A percentile compares a stretch with the other conserved stretches of the same genome.
Conservation (phyloP, 2,888 invertebrate genomes). For the Latheticus oryzae region DNA sequence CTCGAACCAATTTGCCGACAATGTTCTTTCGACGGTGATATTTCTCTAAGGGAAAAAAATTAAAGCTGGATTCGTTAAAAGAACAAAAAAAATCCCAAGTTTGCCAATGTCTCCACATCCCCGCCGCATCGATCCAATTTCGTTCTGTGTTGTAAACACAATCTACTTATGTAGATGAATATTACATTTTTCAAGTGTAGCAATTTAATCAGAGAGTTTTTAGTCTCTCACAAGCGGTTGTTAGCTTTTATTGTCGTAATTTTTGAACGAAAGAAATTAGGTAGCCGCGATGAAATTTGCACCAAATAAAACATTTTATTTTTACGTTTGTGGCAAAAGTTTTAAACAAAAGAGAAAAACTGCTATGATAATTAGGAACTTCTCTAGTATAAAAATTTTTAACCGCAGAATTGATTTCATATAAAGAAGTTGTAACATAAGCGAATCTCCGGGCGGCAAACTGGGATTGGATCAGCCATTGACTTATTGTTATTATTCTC, state of each 20-base stretch:
- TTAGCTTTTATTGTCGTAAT: slow-evolving; percentile 40
- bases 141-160: slow-evolving; percentile 35
- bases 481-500: slow-evolving; percentile 66
- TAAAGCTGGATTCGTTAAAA: neutral
- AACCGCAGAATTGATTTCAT: slow-evolving; percentile 33
- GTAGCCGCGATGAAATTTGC: slow-evolving; percentile 28
- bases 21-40: slow-evolving; percentile 37
- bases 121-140: slow-evolving; percentile 35
- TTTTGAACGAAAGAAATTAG: slow-evolving; percentile 37
- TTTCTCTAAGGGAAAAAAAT: slow-evolving; percentile 10
- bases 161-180: slow-evolving; percentile 41
- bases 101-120: slow-evolving; percentile 18
- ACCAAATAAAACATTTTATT: slow-evolving; percentile 39
- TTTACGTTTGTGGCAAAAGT: slow-evolving; percentile 28
- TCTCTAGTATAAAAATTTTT: slow-evolving; percentile 15
- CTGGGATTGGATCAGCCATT: slow-evolving; percentile 54
- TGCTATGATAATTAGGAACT: slow-evolving; percentile 3
- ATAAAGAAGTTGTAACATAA: slow-evolving; percentile 53
- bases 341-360: slow-evolving; percentile 11
- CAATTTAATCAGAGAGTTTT: slow-evolving; percentile 41
- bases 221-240: slow-evolving; percentile 29
- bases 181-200: slow-evolving; percentile 40
- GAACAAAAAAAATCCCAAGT: slow-evolving; percentile 16
- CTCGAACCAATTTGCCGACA: slow-evolving; percentile 35
- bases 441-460: slow-evolving; percentile 50